Evolutionary conservation across 2,888 invertebrate species (phyloP), one percentile per base, ranked within the genome.

Genomic region (Rutpela maculata): DNA sequence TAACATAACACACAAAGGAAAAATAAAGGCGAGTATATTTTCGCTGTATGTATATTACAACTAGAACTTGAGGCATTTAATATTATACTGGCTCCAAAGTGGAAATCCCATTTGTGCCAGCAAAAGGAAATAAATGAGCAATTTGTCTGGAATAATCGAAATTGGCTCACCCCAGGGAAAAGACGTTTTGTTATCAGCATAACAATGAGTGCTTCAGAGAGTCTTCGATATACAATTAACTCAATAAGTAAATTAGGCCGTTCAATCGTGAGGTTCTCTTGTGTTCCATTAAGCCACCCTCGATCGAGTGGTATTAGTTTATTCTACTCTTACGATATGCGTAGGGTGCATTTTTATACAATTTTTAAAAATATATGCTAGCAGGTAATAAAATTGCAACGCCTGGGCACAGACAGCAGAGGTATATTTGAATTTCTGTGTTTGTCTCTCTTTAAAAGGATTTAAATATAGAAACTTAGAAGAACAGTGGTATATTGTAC

Each of bases 121-220:
- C 74, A 77, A 77, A 71, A 75, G 75, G 43, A 77, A 77, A 60
- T 75, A 75, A 79, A 77, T 69, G 77, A 75, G 69, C 79, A 76
- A 79, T 79, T 79, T 77, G 73, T 79, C 75, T 79, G 73, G 73
- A 79, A 77, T 79, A 79, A 79, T 79, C 77, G 77, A 75, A 79
- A 77, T 75, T 73, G 79, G 73, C 75, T 73, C 57, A 50, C 75
- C 77, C 75, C 65, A 22, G 77, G 74, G 75, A 71, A 77, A 76
- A 78, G 77, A 74, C 79, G 77, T 76, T 76, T 63, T 76, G 77
- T 78, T 79, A 79, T 79, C 79, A 79, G 79, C 79, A 79, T 79
- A 79, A 79, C 79, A 79, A 79, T 79, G 79, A 74, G 65, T 73
- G 55, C 73, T 73, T 73, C 69, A 67, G 73, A 71, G 74, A 79